Percentiles rank a stretch among this genome's conserved stretches.
phyloP scores from a whole-genome alignment of 2,888 invertebrate species.

The Erpobdella octoculata region DNA sequence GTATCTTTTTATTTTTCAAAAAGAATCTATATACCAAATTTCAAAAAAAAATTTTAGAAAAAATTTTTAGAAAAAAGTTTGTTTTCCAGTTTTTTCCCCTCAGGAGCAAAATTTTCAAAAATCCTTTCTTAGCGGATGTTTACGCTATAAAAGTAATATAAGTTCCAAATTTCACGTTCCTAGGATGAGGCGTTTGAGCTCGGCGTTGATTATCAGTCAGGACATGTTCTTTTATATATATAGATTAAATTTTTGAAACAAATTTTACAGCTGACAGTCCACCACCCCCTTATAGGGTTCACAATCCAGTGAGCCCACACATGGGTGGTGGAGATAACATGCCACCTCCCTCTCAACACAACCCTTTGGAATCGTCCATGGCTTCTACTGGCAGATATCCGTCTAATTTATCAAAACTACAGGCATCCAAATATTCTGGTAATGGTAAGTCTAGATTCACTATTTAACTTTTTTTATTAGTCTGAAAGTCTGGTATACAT shows the following conservation, averaged over 20 bases:
- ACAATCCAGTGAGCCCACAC: slow-evolving; percentile 35
- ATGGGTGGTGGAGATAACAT: slow-evolving; percentile 16
- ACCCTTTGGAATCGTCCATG: slow-evolving; percentile 39
- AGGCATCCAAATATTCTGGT: slow-evolving; percentile 28
- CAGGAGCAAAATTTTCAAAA: too few species aligned
- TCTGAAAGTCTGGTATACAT: background rate
- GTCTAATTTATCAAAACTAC: slow-evolving; percentile 19
- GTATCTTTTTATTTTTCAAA: too few species aligned
- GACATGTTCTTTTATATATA: too few species aligned
- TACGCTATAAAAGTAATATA: too few species aligned
- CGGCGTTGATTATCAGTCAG: too few species aligned
- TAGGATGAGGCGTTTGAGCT: too few species aligned
- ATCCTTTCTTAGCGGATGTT: too few species aligned
- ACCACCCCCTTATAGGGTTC: slow-evolving; percentile 83
- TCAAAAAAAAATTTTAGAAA: too few species aligned
- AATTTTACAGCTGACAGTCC: slow-evolving; percentile 68
- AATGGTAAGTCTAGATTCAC: slow-evolving; percentile 13
- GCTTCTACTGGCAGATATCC: slow-evolving; percentile 26
- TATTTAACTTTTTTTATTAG: background rate
- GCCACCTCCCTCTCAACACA: slow-evolving; percentile 30
- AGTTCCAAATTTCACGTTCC: too few species aligned
- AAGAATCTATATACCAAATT: too few species aligned
- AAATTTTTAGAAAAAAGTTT: too few species aligned
- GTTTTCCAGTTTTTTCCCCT: too few species aligned
- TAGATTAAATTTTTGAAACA: background rate